Conservation (phyloP, 2,113 vertebrate species). For the Pontoporia blainvillei region DNA sequence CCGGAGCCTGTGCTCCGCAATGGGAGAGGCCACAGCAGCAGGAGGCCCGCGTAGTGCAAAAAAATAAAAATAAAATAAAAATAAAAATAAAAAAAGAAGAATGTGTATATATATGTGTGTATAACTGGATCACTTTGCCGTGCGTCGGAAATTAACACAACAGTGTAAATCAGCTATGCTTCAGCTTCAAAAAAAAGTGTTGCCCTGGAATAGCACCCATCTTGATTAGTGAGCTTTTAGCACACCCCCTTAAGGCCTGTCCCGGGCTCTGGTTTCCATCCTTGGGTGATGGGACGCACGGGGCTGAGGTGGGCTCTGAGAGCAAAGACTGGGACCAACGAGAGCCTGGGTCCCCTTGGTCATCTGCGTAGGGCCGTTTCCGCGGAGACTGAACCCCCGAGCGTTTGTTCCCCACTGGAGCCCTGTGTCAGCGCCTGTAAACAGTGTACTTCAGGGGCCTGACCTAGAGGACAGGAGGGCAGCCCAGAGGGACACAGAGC, state of each 20-base stretch:
- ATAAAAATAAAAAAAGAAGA: background rate
- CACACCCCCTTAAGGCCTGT: rapidly evolving
- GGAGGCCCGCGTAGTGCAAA: rapidly evolving
- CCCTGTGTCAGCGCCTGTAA: too few relatives aligned
- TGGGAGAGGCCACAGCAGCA: too few relatives aligned
- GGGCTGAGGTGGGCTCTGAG: background rate
- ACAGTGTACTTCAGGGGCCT: background rate
- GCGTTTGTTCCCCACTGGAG: background rate
- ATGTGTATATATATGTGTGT: background rate
- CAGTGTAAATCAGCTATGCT: background rate
- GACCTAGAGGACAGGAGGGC: background rate
- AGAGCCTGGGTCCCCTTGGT: background rate
- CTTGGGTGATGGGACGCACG: rapidly evolving
- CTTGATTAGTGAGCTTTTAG: background rate
- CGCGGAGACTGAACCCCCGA: rapidly evolving
- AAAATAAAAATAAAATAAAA: too few relatives aligned
- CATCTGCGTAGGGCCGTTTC: rapidly evolving
- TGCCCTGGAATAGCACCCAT: background rate
- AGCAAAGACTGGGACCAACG: rapidly evolving
- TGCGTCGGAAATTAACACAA: background rate
- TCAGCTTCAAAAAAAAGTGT: too few relatives aligned
- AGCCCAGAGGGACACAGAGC: background rate
- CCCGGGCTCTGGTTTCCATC: background rate
- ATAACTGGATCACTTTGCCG: background rate
- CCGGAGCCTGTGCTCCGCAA: too few relatives aligned